phyloP scores from a whole-genome alignment of 2,888 invertebrate genomes.

The Autographa gamma region DNA sequence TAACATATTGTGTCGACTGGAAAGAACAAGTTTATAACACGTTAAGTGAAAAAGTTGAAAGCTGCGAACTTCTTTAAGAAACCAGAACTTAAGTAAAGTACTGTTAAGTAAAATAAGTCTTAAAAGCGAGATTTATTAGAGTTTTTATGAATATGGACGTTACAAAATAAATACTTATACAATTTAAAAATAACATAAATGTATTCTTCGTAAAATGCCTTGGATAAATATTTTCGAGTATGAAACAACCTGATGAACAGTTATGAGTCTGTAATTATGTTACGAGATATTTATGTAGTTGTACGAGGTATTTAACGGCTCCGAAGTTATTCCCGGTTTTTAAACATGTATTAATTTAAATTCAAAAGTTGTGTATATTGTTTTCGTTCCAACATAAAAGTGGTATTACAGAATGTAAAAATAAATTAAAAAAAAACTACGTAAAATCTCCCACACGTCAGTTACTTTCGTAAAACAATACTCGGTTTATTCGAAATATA shows the following conservation, averaged over 20 bases:
- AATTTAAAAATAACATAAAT: no score
- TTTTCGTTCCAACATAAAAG: neutral
- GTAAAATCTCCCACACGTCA: neutral
- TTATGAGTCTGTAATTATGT: no score
- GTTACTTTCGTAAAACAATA: neutral
- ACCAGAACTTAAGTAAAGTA: conserved; percentile 1
- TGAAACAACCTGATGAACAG: no score
- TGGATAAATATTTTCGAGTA: no score
- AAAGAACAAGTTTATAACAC: conserved; percentile 5
- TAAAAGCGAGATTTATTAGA: neutral
- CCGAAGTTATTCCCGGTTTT: no score
- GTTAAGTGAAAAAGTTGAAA: conserved; percentile 6
- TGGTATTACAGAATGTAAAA: neutral
- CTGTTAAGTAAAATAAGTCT: conserved; percentile 2
- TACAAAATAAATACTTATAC: neutral
- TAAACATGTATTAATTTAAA: no score
- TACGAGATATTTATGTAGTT: no score
- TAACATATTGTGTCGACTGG: neutral
- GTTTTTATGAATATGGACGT: neutral
- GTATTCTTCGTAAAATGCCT: no score
- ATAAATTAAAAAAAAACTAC: neutral
- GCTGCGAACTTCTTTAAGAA: neutral
- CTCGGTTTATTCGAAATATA: neutral
- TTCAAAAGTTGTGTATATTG: neutral
- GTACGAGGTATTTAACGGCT: no score